Evolutionary conservation across 30 jellyfish, hydroid and myxozoan species (phyloP).

Genomic region (Hydractinia symbiolongicarpus): DNA sequence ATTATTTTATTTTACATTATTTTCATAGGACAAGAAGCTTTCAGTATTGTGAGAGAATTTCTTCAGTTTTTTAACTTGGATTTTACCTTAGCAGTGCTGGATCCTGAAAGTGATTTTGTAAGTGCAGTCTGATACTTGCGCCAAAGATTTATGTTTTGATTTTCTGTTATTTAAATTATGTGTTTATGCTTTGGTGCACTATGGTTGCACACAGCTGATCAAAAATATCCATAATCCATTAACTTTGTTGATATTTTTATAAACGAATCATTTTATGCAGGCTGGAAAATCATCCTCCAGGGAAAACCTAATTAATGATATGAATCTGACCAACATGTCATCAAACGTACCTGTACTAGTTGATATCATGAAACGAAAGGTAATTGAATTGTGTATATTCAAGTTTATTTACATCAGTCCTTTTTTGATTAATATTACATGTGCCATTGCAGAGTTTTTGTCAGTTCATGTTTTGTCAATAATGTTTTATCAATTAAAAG

Average conservation of each 20-base stretch:
- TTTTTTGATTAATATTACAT: too few species aligned
- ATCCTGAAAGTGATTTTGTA: constrained; percentile 74
- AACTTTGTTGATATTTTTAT: too few species aligned
- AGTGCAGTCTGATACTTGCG: constrained; percentile 3
- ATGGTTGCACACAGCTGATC: too few species aligned
- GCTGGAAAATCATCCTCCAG: constrained; percentile 8
- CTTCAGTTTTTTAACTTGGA: constrained; percentile 67
- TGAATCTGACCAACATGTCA: background rate
- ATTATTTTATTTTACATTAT: background rate
- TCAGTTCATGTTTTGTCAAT: background rate
- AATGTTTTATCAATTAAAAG: background rate
- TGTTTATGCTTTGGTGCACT: too few species aligned
- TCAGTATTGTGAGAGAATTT: constrained; percentile 66
- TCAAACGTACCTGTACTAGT: constrained; percentile 14
- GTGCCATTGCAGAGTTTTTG: too few species aligned
- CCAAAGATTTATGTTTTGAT: too few species aligned
- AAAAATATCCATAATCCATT: too few species aligned
- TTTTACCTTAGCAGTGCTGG: constrained; percentile 83
- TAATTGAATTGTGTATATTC: background rate
- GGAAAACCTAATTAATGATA: constrained; percentile 13
- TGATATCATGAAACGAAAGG: constrained; percentile 14
- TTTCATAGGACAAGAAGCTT: constrained; percentile 49
- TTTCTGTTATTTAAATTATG: too few species aligned
- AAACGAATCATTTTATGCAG: background rate
- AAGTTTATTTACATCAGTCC: too few species aligned